Conservation (phyloP, 2,888 invertebrate species). For the Sesia apiformis region DNA sequence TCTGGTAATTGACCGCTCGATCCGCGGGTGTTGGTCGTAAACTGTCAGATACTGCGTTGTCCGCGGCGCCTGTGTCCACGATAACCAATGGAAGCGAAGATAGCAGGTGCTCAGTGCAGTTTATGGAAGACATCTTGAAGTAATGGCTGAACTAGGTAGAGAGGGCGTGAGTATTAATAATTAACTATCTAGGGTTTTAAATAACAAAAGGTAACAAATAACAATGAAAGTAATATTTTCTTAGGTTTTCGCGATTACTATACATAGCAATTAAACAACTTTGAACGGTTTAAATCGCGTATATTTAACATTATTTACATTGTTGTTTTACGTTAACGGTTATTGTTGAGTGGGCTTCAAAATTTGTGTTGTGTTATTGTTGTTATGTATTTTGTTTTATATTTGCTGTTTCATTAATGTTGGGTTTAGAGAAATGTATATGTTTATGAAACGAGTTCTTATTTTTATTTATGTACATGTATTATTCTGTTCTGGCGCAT, state of each 20-base stretch:
- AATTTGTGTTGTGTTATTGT: conserved; percentile 25
- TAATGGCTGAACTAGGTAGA: not conserved
- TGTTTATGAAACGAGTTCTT: too few relatives aligned
- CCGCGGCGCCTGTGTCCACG: conserved; percentile 26
- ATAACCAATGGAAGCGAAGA: conserved; percentile 15
- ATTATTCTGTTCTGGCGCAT: too few relatives aligned
- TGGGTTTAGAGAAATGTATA: not conserved
- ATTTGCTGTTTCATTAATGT: not conserved
- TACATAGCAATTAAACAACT: too few relatives aligned
- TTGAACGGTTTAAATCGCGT: too few relatives aligned
- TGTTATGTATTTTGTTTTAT: too few relatives aligned
- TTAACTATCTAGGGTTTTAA: too few relatives aligned
- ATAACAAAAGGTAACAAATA: too few relatives aligned
- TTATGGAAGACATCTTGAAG: not conserved
- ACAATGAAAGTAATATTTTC: too few relatives aligned
- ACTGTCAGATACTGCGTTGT: conserved; percentile 37
- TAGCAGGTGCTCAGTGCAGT: not conserved
- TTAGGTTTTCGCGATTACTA: too few relatives aligned
- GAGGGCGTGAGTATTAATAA: not conserved
- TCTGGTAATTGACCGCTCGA: conserved; percentile 30
- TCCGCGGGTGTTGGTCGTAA: conserved; percentile 29
- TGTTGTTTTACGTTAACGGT: conserved; percentile 40
- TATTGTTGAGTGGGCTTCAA: conserved; percentile 31
- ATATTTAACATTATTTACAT: too few relatives aligned
- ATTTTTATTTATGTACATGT: too few relatives aligned